A percentile compares a stretch with the other conserved stretches of the same genome.
Evolutionary conservation across 2,113 vertebrate species (phyloP).

Genomic region (Solea solea): DNA sequence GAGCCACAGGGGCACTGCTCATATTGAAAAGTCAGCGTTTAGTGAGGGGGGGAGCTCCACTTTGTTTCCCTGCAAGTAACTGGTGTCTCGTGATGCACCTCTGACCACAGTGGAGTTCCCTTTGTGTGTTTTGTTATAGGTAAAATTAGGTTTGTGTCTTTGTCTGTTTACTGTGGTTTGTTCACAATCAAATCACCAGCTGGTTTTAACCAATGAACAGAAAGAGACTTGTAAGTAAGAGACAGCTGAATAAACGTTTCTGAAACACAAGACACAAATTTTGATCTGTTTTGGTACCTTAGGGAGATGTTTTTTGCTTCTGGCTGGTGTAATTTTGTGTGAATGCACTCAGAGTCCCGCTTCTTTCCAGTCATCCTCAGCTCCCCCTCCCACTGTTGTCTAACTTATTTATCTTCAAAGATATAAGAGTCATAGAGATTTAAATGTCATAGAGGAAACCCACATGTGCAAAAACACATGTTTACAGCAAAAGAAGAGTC

Average conservation of each 20-base stretch:
- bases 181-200: constrained; percentile 19
- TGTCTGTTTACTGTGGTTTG: constrained; percentile 30
- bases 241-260: neutral
- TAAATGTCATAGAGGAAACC: constrained; percentile 33
- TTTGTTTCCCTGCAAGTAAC: constrained; percentile 62
- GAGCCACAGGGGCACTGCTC: constrained; percentile 33
- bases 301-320: constrained; percentile 28
- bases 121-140: constrained; percentile 40
- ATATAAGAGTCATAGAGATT: constrained; percentile 18
- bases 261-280: constrained; percentile 14
- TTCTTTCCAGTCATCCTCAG: constrained; percentile 23
- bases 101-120: constrained; percentile 54
- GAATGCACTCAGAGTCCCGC: constrained; percentile 36
- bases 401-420: constrained; percentile 34
- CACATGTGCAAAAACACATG: constrained; percentile 10
- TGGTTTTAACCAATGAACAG: neutral
- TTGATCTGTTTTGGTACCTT: constrained; percentile 27
- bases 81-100: constrained; percentile 69
- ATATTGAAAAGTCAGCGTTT: constrained; percentile 60
- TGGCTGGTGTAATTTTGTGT: constrained; percentile 32
- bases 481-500: constrained; percentile 24
- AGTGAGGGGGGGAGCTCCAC: constrained; percentile 48
- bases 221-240: neutral
- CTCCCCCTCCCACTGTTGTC: constrained; percentile 20
- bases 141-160: constrained; percentile 36